phyloP scores from a whole-genome alignment of 2,797 vertebrate species.

The Neosalanx taihuensis region DNA sequence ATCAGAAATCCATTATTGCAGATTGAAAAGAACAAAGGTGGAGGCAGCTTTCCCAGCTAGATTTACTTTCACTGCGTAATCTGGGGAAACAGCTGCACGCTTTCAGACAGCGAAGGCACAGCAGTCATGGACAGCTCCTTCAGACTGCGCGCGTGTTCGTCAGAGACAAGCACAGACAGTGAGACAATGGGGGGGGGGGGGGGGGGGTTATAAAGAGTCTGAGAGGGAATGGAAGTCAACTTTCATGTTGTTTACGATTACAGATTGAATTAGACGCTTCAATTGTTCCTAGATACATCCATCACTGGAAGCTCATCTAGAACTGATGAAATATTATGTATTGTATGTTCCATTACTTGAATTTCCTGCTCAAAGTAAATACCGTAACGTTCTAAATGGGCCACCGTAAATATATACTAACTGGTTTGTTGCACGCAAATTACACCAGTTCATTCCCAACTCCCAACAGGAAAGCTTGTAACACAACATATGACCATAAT shows the following conservation, averaged over 20 bases:
- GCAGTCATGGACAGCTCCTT: neutral
- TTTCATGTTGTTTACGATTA: too few species aligned
- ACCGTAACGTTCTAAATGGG: too few species aligned
- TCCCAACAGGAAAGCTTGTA: too few species aligned
- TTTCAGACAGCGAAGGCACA: conserved; percentile 12
- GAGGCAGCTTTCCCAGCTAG: conserved; percentile 61
- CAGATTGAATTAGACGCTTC: too few species aligned
- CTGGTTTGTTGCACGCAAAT: too few species aligned
- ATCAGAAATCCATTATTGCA: conserved; percentile 53
- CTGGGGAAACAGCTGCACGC: conserved; percentile 63
- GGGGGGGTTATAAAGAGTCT: neutral
- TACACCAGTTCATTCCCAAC: too few species aligned
- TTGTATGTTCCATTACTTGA: too few species aligned
- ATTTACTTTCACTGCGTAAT: conserved; percentile 66
- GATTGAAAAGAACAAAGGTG: conserved; percentile 57
- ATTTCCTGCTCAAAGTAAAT: too few species aligned
- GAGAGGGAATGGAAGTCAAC: neutral
- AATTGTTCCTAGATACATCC: too few species aligned
- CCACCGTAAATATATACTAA: too few species aligned
- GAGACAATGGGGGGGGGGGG: neutral
- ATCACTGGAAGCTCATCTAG: too few species aligned
- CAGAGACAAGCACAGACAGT: neutral
- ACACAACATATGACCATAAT: neutral
- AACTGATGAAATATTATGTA: too few species aligned
- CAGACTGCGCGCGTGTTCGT: neutral